Base-by-base conservation (phyloP, 2,113 vertebrate genomes). In the Alexandromys fortis region DNA sequence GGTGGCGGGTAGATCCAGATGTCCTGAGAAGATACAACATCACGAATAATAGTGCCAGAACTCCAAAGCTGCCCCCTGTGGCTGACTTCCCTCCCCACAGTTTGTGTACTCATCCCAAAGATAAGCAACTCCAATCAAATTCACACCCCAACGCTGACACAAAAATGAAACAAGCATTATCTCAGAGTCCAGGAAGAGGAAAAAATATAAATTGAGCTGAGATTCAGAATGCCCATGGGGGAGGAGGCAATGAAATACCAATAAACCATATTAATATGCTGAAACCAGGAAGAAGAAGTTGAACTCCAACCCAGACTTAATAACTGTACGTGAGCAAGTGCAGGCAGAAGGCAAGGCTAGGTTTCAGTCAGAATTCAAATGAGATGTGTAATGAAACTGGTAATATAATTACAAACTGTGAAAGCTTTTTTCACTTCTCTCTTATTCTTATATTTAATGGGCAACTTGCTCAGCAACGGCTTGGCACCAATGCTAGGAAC, bases 201-300 rank as follows among this genome's bases (percentile, higher is more conserved):
- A 96, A 79, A 98, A 92, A 76, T 97, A 98, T 96, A 97, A 98
- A 98, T 98, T 98, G 98, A 98, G 96, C 98, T 98, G 98, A 98
- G 98, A 96, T 45, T 45, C 96, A 96, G 98, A 98, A 94, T 65
- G 93, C 90, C 92, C 86, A 3, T 90, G 83, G 85, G 97, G 96
- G 91, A 98, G 98, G 96, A 97, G 95, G 97, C 98, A 98, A 97
- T 98, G 98, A 98, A 98, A 98, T 97, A 98, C 98, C 98, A 98
- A 98, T 98, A 98, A 98, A 98, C 96, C 96, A 98, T 98, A 98
- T 99, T 98, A 98, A 98, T 98, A 98, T 98, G 97, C 95, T 97
- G 96, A 97, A 98, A 98, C 98, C 97, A 98, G 95, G 87, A 97
- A 97, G 98, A 98, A 98, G 95, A 97, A 97, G 97, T 97, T 98